Base-by-base conservation (phyloP, 2,888 invertebrate genomes). In the Notocelia uddmanniana region DNA sequence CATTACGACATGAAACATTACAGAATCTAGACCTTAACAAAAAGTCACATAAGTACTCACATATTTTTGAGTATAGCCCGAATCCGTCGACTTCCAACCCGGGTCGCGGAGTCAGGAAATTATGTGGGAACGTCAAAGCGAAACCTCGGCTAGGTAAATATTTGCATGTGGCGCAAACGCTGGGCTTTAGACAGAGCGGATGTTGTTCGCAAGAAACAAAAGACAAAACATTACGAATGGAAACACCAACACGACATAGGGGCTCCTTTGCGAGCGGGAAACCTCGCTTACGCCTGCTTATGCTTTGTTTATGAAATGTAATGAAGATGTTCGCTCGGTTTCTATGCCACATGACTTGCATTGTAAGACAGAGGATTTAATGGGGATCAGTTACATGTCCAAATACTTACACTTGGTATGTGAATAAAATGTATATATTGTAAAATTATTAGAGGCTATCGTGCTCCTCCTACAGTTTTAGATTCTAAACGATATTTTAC, bases 191-290 rank as follows among this genome's bases (percentile, higher is more conserved):
- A 89, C 89, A 88, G 88, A 86, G 87, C 83, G 81, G 83, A 83
- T 81, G 87, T 83, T 84, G 83, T 81, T 82, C 80, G 75, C 83
- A 83, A 86, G 85, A 84, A 88, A 90, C 89, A 89, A 90, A 90
- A 89, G 89, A 83, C 83, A 84, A 84, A 87, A 88, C 85, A 84
- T 80, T 80, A 80, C 80, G 80, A 88, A 89, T 86, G 83, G 85
- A 83, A 86, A 84, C 83, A 80, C 77, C 77, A 72, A 72, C 72
- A 72, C 67, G 71, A 62, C 72, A 72, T 72, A 62, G 67, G 71
- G 71, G 72, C 60, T 55, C 54, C 60, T 72, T 72, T 72, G 68
- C 60, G 37, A 45, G 11, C n/a, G 41, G 71, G 23, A 34, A 34
- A 52, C 62, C 55, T 19, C 15, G 45, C 57, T 26, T 69, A 57